phyloP scores from a whole-genome alignment of 2,797 vertebrate species.

The Urocyon cinereoargenteus region DNA sequence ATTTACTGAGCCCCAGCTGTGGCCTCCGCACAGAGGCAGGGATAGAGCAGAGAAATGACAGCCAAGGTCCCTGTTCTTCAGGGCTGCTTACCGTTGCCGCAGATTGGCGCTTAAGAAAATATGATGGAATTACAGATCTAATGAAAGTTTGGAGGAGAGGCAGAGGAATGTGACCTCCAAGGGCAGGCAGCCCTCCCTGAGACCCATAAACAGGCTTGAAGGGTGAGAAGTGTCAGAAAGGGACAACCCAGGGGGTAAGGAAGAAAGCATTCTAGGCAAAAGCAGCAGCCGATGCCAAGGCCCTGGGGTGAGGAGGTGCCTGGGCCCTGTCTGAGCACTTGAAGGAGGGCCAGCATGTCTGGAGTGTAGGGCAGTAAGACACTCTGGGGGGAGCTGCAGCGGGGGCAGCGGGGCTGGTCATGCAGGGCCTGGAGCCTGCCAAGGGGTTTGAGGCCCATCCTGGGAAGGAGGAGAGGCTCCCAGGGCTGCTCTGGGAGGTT shows the following conservation, averaged over 20 bases:
- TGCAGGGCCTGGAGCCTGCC: not conserved
- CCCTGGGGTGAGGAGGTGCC: not conserved
- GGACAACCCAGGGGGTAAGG: not conserved
- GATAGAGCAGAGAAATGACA: not conserved
- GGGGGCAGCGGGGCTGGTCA: not conserved
- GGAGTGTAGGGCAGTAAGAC: not conserved
- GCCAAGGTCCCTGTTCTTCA: not conserved
- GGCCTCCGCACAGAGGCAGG: not conserved
- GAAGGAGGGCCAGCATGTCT: not conserved
- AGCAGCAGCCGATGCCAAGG: not conserved
- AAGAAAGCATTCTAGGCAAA: not conserved
- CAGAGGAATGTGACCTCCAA: not conserved
- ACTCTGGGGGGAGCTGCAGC: accelerated
- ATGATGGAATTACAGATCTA: constrained; percentile 16
- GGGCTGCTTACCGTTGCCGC: not conserved
- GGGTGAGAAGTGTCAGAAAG: not conserved
- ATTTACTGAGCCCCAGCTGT: not conserved
- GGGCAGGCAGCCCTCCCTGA: not conserved
- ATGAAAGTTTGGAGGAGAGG: constrained; percentile 23
- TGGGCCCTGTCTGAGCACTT: not conserved
- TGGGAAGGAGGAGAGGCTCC: not conserved
- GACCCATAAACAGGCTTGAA: not conserved
- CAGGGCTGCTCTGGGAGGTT: not conserved
- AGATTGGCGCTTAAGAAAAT: constrained; percentile 41
- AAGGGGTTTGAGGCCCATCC: not conserved